Evolutionary conservation across 2,888 invertebrate species (phyloP).

Genomic region (Bimastos eiseni): DNA sequence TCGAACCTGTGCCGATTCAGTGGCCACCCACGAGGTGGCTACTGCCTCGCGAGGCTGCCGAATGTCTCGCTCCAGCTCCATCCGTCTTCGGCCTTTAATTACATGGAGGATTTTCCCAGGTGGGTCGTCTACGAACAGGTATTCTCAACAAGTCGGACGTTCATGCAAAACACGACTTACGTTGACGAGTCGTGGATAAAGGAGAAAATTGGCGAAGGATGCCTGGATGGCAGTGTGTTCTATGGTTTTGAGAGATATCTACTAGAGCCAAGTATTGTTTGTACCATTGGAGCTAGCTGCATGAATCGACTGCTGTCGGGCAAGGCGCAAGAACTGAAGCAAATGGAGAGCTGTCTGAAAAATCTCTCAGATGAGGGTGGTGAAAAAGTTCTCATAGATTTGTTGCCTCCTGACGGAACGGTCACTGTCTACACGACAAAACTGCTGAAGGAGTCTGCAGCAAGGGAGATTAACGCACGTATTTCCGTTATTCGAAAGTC

Average conservation of each 20-base stretch:
- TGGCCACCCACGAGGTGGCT: constrained; percentile 52
- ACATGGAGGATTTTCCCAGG: constrained; percentile 48
- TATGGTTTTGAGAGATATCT: neutral
- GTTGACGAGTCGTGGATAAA: constrained; percentile 47
- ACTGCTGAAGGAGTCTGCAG: neutral
- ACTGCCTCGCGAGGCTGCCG: constrained; percentile 42
- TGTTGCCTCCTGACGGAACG: neutral
- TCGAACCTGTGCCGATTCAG: constrained; percentile 49
- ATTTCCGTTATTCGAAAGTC: neutral
- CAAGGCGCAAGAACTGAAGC: neutral
- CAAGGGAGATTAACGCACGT: neutral
- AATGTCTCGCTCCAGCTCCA: constrained; percentile 42
- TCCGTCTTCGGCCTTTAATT: constrained; percentile 51
- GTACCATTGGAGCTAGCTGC: neutral
- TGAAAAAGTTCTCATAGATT: neutral
- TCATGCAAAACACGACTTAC: constrained; percentile 50
- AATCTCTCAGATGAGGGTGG: neutral
- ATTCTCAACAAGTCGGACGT: constrained; percentile 50
- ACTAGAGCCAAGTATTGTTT: neutral
- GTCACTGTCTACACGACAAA: neutral
- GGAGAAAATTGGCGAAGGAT: constrained; percentile 22
- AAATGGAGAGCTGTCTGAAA: neutral
- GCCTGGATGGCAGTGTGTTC: neutral
- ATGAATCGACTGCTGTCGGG: neutral
- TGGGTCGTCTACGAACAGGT: constrained; percentile 53